phyloP scores from a whole-genome alignment of 2,888 invertebrate species.

The Lasioglossum lativentre region DNA sequence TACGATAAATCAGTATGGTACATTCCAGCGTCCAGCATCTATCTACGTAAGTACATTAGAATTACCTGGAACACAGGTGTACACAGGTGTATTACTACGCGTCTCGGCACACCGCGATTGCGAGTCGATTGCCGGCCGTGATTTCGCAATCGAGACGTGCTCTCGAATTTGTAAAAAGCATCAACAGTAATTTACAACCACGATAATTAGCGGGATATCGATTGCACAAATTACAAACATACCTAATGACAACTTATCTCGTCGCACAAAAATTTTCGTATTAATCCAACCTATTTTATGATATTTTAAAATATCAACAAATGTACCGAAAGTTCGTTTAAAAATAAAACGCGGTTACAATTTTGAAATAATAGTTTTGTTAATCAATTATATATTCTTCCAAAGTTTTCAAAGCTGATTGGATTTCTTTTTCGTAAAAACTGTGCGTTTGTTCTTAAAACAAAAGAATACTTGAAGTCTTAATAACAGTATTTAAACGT shows the following conservation, averaged over 20 bases:
- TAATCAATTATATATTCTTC: too few species aligned
- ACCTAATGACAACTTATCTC: neutral
- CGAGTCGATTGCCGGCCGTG: neutral
- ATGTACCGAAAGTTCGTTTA: too few species aligned
- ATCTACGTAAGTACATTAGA: slow-evolving; percentile 76
- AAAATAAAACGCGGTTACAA: too few species aligned
- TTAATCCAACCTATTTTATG: neutral
- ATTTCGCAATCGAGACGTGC: slow-evolving; percentile 18
- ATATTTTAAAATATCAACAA: too few species aligned
- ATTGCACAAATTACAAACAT: neutral
- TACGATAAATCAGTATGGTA: slow-evolving; percentile 76
- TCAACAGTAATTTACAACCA: neutral
- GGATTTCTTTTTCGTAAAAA: neutral
- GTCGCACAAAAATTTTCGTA: neutral
- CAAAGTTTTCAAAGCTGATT: too few species aligned
- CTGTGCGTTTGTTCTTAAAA: neutral
- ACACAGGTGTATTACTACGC: neutral
- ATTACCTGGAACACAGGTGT: slow-evolving; percentile 13
- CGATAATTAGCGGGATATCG: neutral
- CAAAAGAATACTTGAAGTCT: neutral
- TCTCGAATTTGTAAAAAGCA: neutral
- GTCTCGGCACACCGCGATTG: neutral
- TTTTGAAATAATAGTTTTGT: too few species aligned
- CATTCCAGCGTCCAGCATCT: slow-evolving; percentile 77
- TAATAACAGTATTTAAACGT: neutral